Evolutionary conservation across 2,888 invertebrate species (phyloP).

Genomic region (Nomada ruficornis): DNA sequence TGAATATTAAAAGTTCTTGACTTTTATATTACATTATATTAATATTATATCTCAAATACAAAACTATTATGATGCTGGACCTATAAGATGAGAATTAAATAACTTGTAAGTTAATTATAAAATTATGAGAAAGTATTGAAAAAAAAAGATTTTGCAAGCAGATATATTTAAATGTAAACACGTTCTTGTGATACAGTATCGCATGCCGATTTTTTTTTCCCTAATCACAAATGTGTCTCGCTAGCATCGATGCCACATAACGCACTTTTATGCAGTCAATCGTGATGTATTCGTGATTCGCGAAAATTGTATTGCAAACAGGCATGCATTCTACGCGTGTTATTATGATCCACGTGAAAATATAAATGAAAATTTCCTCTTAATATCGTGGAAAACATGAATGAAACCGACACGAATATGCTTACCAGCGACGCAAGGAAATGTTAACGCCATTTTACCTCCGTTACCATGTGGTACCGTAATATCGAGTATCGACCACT

Average conservation of each 20-base stretch:
- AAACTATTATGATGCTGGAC: constrained; percentile 1
- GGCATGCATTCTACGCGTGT: constrained; percentile 5
- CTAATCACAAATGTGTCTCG: constrained; percentile 26
- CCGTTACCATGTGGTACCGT: constrained; percentile 79
- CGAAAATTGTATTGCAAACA: constrained; percentile 8
- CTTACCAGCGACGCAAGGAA: constrained; percentile 84
- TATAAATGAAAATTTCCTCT: constrained; percentile 1
- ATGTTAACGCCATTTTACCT: constrained; percentile 83
- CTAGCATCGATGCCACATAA: constrained; percentile 57
- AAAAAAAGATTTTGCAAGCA: not conserved
- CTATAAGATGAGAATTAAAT: constrained; percentile 10
- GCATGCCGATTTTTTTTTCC: not conserved
- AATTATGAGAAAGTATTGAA: not conserved
- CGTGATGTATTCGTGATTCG: constrained; percentile 22
- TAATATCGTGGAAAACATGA: not conserved
- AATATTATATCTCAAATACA: not conserved
- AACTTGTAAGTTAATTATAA: not conserved
- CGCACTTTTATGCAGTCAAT: constrained; percentile 47
- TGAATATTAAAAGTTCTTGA: not conserved
- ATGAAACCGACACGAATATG: constrained; percentile 58
- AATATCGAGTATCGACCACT: constrained; percentile 65
- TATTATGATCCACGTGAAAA: not conserved
- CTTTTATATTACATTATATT: not conserved
- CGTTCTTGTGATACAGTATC: not conserved
- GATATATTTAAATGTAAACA: constrained; percentile 4